Conservation (phyloP, 2,888 invertebrate genomes). For the Orgyia antiqua region DNA sequence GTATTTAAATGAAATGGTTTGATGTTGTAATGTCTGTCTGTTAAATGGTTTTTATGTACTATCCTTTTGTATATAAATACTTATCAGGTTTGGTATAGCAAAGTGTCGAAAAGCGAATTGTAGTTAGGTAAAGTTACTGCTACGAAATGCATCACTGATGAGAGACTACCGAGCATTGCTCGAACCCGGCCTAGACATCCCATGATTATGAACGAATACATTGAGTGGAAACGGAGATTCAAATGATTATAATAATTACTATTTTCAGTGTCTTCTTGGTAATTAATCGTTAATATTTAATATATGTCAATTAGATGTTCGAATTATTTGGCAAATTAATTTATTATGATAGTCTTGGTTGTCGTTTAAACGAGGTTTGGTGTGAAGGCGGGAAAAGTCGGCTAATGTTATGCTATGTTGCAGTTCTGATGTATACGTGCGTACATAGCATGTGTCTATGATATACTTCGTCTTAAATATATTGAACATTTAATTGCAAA, state of each 20-base stretch:
- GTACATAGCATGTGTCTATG: no score
- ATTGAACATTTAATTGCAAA: conserved; percentile 4
- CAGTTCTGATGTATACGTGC: no score
- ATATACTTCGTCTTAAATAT: not conserved
- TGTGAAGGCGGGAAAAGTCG: not conserved
- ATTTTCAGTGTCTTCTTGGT: conserved; percentile 26
- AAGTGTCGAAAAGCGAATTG: conserved; percentile 7
- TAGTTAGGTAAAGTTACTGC: conserved; percentile 8
- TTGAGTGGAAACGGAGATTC: not conserved
- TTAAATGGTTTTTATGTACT: no score
- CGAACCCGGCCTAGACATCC: conserved; percentile 12
- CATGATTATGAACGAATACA: conserved; percentile 2
- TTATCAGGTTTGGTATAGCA: conserved; percentile 2
- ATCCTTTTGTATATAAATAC: conserved; percentile 12
- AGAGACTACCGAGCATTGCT: conserved; percentile 10
- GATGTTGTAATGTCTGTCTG: conserved; percentile 2
- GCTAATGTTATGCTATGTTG: not conserved
- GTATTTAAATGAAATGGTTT: not conserved
- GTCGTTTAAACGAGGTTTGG: conserved; percentile 2
- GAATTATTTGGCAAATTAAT: conserved; percentile 33
- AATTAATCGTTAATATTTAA: conserved; percentile 23
- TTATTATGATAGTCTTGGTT: conserved; percentile 25
- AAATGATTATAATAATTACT: conserved; percentile 15
- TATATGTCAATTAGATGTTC: conserved; percentile 37
- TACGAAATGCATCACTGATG: conserved; percentile 4